Evolutionary conservation across 2,113 vertebrate genomes (phyloP).

Genomic region (Alethe castanea): DNA sequence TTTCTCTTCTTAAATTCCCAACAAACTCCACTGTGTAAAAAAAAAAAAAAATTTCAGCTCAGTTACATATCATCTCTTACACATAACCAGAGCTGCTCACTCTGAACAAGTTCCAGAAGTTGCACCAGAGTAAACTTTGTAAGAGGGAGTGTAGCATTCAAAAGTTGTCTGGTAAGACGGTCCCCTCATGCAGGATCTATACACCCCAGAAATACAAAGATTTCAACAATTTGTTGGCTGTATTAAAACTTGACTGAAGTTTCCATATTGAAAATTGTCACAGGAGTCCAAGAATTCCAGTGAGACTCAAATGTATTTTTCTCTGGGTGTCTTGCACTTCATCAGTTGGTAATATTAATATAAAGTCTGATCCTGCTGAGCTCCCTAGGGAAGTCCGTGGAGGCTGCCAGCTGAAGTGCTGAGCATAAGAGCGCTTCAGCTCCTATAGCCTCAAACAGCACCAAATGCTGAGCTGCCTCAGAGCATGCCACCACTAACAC

Average conservation of each 20-base stretch:
- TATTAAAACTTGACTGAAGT: not conserved
- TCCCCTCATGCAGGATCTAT: not conserved
- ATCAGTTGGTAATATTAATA: not conserved
- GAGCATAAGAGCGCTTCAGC: not conserved
- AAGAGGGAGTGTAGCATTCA: not conserved
- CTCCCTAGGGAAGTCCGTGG: not conserved
- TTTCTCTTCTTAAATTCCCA: not conserved
- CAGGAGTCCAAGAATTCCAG: not conserved
- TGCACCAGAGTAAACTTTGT: not conserved
- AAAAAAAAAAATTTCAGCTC: not conserved
- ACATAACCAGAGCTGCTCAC: not conserved
- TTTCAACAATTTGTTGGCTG: not conserved
- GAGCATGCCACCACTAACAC: rapidly evolving
- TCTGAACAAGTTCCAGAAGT: not conserved
- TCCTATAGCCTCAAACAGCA: not conserved
- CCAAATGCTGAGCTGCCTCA: not conserved
- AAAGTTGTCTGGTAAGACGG: not conserved
- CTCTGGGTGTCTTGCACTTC: rapidly evolving
- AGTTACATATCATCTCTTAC: not conserved
- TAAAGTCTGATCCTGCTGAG: not conserved
- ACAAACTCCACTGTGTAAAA: not conserved
- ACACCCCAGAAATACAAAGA: not conserved
- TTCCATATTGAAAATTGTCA: not conserved
- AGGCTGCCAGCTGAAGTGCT: not conserved
- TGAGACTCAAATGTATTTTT: not conserved